Conservation (phyloP, 2,888 invertebrate species). For the Branchipolynoe longqiensis region DNA sequence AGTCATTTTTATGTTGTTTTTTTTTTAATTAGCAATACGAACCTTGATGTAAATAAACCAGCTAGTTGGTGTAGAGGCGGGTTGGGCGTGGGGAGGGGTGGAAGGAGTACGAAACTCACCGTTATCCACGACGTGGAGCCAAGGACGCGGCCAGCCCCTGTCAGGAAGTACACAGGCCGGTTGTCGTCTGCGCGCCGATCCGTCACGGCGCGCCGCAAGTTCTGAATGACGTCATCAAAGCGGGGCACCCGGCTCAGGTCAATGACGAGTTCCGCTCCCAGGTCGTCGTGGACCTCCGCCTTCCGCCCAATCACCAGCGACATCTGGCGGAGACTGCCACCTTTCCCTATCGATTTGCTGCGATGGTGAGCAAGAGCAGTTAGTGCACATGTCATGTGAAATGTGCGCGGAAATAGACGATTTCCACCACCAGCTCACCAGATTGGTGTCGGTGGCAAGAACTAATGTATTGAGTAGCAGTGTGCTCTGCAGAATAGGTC, state of each 20-base stretch:
- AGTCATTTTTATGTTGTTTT: no score
- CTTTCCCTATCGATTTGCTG: conserved; percentile 54
- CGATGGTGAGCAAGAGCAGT: no score
- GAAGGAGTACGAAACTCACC: conserved; percentile 55
- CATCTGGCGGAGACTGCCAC: conserved; percentile 62
- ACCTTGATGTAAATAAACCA: no score
- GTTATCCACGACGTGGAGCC: conserved; percentile 58
- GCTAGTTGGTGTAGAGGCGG: no score
- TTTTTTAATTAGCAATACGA: no score
- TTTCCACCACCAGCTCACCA: no score
- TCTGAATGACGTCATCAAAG: conserved; percentile 32
- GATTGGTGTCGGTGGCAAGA: no score
- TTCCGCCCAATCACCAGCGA: conserved; percentile 40
- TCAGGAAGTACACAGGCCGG: conserved; percentile 45
- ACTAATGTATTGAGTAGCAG: no score
- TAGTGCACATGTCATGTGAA: no score
- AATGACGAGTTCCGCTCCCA: conserved; percentile 19
- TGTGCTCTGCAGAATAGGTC: no score
- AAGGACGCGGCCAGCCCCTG: conserved; percentile 38
- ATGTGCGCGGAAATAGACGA: no score
- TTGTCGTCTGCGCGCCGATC: background rate
- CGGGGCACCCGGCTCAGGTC: conserved; percentile 25
- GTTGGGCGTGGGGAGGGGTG: no score
- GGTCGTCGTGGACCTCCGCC: conserved; percentile 32
- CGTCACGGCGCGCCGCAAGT: background rate